These are phyloP conservation scores for Trachelus tabidus DNA, from an alignment of 2,888 invertebrate species.

Conservation along the genomic window DNA sequence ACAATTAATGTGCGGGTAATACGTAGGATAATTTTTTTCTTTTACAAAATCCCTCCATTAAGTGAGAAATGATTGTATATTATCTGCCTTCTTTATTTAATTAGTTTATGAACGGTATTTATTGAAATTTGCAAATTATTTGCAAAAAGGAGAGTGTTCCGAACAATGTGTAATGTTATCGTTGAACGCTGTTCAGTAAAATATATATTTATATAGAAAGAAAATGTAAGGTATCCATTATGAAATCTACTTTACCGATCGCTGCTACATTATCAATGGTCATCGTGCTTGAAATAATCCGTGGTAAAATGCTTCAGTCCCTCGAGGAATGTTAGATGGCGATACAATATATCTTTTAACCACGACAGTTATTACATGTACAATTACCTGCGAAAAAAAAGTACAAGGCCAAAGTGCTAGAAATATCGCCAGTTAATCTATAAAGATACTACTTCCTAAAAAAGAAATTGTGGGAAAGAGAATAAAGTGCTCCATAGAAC, in stretches of 20 bases:
- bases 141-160: background rate
- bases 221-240: background rate
- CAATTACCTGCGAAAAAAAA: background rate
- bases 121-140: background rate
- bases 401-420: background rate
- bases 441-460: too few relatives aligned
- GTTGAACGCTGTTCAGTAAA: conserved; percentile 33
- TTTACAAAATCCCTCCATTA: background rate
- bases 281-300: background rate
- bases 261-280: background rate
- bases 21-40: background rate
- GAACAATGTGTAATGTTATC: conserved; percentile 20
- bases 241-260: background rate
- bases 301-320: background rate
- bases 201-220: conserved; percentile 21
- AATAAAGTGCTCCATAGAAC: too few relatives aligned
- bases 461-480: too few relatives aligned
- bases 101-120: background rate
- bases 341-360: background rate
- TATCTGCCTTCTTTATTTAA: background rate
- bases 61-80: background rate
- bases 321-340: background rate
- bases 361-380: background rate
- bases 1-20: background rate
- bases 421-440: too few relatives aligned